phyloP scores from a whole-genome alignment of 2,113 vertebrate species.

The Sminthopsis crassicaudata region DNA sequence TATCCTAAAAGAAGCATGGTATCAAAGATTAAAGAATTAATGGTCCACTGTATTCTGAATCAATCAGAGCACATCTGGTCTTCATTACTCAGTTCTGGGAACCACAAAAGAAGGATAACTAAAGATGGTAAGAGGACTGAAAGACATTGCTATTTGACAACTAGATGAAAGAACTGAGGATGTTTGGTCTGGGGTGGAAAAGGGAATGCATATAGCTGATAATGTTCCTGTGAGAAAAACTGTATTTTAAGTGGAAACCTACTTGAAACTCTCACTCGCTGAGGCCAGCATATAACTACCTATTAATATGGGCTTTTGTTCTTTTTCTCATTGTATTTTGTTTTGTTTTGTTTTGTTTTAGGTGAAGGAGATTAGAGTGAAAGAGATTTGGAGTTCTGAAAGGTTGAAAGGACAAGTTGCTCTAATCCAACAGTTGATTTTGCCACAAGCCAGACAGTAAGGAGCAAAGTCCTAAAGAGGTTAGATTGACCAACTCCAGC shows the following conservation, averaged over 20 bases:
- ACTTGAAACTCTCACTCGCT: neutral
- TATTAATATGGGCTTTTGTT: neutral
- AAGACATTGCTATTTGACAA: neutral
- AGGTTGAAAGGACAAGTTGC: neutral
- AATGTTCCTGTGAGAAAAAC: neutral
- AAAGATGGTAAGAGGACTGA: neutral
- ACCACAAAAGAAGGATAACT: neutral
- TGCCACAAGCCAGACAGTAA: neutral
- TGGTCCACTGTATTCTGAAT: neutral
- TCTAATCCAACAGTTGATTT: neutral
- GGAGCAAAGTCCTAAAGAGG: neutral
- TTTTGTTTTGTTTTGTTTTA: neutral
- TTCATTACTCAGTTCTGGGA: neutral
- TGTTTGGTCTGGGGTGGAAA: neutral
- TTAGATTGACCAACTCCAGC: neutral
- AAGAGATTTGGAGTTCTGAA: neutral
- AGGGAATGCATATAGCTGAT: too few relatives aligned
- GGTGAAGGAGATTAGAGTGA: neutral
- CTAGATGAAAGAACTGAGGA: neutral
- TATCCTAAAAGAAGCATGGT: neutral
- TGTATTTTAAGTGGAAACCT: neutral
- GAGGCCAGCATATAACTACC: neutral
- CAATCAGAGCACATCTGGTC: neutral
- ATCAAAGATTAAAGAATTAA: neutral
- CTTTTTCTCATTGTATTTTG: neutral